Conservation (phyloP, 2,113 vertebrate genomes). For the Heliornis fulica region DNA sequence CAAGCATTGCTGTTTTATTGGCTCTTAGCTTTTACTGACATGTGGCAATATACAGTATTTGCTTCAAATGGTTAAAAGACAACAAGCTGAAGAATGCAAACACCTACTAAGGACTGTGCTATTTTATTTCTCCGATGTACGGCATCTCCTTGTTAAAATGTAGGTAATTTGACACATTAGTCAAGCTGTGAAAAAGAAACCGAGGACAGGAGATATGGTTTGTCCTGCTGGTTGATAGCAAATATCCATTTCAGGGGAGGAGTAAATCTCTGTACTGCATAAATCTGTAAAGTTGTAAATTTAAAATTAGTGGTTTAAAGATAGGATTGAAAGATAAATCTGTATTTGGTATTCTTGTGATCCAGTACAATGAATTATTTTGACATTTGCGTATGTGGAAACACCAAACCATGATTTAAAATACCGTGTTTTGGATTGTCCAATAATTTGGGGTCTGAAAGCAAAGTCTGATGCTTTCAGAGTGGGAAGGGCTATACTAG, state of each 20-base stretch:
- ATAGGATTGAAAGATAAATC: not conserved
- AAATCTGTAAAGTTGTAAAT: not conserved
- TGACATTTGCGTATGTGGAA: not conserved
- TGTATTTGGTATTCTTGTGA: not conserved
- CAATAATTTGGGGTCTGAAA: not conserved
- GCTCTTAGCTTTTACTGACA: slow-evolving; percentile 45
- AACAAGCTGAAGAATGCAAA: not conserved
- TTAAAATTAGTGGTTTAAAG: not conserved
- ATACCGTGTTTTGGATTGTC: not conserved
- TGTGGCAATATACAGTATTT: slow-evolving; percentile 20
- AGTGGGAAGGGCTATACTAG: not conserved
- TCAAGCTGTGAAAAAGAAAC: not conserved
- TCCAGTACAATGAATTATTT: not conserved
- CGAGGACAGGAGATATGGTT: not conserved
- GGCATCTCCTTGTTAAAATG: not conserved
- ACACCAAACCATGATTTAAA: not conserved
- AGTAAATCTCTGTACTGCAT: not conserved
- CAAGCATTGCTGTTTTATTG: slow-evolving; percentile 38
- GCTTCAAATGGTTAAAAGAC: slow-evolving; percentile 25
- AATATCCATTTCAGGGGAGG: not conserved
- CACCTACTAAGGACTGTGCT: not conserved
- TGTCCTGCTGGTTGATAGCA: slow-evolving; percentile 10
- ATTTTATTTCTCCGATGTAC: not conserved
- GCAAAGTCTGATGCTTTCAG: not conserved
- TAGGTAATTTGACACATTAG: slow-evolving; percentile 7